Percentiles rank a stretch among this genome's conserved stretches.
phyloP scores from a whole-genome alignment of 2,113 vertebrate genomes.

The Ptilonorhynchus violaceus region DNA sequence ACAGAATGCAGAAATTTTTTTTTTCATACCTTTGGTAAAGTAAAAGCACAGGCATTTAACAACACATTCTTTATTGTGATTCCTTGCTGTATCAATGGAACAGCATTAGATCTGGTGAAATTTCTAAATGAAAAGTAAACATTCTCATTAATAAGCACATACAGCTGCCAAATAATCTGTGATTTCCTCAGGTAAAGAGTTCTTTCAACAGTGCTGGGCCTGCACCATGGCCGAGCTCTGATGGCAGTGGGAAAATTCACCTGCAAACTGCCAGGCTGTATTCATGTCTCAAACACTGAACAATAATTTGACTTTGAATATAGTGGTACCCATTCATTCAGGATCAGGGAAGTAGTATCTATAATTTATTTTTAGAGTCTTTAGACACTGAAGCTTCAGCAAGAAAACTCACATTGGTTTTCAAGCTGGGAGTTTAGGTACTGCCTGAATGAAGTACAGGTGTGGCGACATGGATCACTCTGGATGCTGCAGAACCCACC shows the following conservation, averaged over 20 bases:
- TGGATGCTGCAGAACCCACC: not conserved
- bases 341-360: not conserved
- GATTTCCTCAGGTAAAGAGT: not conserved
- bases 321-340: not conserved
- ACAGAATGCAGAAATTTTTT: not conserved
- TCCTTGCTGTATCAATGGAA: not conserved
- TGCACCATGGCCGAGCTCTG: not conserved
- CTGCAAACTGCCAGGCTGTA: not conserved
- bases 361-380: not conserved
- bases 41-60: not conserved
- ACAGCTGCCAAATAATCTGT: not conserved
- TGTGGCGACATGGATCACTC: rapidly evolving
- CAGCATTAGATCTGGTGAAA: not conserved
- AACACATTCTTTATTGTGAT: not conserved
- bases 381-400: not conserved
- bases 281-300: rapidly evolving
- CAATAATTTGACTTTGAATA: not conserved
- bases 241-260: not conserved
- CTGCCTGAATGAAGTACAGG: not conserved
- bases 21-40: not conserved
- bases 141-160: not conserved
- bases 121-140: not conserved
- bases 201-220: not conserved
- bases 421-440: not conserved
- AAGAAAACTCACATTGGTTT: not conserved